phyloP scores from a whole-genome alignment of 2,797 vertebrate genomes.

The Mastacembelus armatus region DNA sequence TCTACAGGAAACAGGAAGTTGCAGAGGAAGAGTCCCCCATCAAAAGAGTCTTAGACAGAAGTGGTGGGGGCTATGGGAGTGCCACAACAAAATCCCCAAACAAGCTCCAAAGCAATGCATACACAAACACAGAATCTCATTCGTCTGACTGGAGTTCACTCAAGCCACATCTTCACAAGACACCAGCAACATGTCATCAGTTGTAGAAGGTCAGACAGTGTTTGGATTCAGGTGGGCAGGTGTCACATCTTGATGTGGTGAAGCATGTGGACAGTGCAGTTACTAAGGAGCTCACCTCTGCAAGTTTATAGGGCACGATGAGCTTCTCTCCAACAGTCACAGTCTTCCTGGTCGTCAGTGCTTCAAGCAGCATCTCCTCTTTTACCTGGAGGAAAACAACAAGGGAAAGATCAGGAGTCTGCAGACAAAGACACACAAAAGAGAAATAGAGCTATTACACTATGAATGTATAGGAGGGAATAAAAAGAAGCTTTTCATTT shows the following conservation, averaged over 20 bases:
- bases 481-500: not conserved
- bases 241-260: not conserved
- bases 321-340: slow-evolving; percentile 93
- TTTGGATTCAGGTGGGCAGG: not conserved
- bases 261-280: not conserved
- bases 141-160: too few species aligned
- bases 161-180: slow-evolving; percentile 37
- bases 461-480: not conserved
- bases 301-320: slow-evolving; percentile 91
- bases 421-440: not conserved
- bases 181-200: not conserved
- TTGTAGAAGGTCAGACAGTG: not conserved
- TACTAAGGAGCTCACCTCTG: slow-evolving; percentile 83
- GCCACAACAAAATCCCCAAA: slow-evolving; percentile 59
- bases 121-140: slow-evolving; percentile 44
- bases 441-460: not conserved
- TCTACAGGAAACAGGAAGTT: slow-evolving; percentile 78
- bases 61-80: slow-evolving; percentile 19
- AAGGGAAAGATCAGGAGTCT: not conserved
- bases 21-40: slow-evolving; percentile 70
- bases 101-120: slow-evolving; percentile 37
- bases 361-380: slow-evolving; percentile 94
- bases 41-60: slow-evolving; percentile 53
- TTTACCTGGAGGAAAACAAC: slow-evolving; percentile 83
- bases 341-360: slow-evolving; percentile 92